phyloP scores from a whole-genome alignment of 2,888 invertebrate genomes.

The Frankliniella fusca region DNA sequence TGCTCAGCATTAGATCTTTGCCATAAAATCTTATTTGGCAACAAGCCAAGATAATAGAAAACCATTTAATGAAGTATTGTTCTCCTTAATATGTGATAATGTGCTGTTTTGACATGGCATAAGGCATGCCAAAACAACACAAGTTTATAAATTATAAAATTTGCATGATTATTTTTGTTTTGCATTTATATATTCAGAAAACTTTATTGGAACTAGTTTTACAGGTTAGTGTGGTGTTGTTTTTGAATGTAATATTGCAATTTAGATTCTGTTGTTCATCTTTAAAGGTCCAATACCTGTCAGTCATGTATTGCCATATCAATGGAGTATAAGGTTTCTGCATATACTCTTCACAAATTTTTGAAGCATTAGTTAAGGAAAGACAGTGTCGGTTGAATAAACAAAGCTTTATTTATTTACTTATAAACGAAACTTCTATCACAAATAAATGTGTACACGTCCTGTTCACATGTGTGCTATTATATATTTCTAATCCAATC shows the following conservation, averaged over 20 bases:
- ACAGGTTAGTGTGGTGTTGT: not conserved
- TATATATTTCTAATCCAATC: not conserved
- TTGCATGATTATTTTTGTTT: not conserved
- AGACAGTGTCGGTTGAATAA: not conserved
- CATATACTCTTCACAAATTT: not conserved
- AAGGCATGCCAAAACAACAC: not conserved
- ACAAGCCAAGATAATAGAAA: not conserved
- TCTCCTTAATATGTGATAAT: no score
- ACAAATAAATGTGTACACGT: slow-evolving; percentile 8
- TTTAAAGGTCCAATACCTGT: not conserved
- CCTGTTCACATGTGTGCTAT: slow-evolving; percentile 4
- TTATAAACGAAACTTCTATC: slow-evolving; percentile 4
- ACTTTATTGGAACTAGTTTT: not conserved
- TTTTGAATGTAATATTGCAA: not conserved
- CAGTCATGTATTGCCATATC: no score
- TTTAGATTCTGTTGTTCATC: no score
- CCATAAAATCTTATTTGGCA: not conserved
- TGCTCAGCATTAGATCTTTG: not conserved
- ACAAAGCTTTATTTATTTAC: slow-evolving; percentile 27
- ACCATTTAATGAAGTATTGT: no score
- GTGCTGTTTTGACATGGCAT: not conserved
- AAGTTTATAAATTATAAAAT: not conserved
- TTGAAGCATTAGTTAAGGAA: not conserved
- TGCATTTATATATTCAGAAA: not conserved
- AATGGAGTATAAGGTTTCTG: not conserved